Evolutionary conservation across 2,797 vertebrate genomes (phyloP).

Genomic region (Arrhamphus sclerolepis): DNA sequence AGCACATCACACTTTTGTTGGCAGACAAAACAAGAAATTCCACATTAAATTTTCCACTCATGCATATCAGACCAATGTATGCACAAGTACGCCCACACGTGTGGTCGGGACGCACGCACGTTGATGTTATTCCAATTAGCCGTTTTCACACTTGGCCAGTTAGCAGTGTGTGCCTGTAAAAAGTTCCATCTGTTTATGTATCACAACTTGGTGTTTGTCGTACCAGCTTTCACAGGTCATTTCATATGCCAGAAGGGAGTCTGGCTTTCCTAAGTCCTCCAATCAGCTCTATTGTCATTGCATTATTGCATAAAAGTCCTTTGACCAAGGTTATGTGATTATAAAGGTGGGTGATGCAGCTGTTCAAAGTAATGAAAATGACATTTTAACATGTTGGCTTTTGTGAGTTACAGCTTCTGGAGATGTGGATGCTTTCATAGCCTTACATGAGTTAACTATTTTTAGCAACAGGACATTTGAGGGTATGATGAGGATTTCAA

Average conservation of each 20-base stretch:
- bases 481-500: constrained; percentile 52
- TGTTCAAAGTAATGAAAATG: constrained; percentile 8
- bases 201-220: constrained; percentile 40
- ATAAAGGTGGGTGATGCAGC: constrained; percentile 34
- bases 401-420: constrained; percentile 15
- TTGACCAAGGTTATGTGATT: constrained; percentile 28
- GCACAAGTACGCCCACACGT: constrained; percentile 20
- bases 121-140: constrained; percentile 55
- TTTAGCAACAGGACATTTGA: constrained; percentile 44
- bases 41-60: constrained; percentile 27
- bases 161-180: constrained; percentile 35
- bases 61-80: constrained; percentile 24
- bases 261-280: constrained; percentile 24
- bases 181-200: constrained; percentile 58
- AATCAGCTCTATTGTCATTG: constrained; percentile 33
- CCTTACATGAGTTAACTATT: constrained; percentile 37
- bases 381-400: constrained; percentile 25
- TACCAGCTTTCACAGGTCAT: constrained; percentile 54
- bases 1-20: constrained; percentile 9
- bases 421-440: constrained; percentile 8
- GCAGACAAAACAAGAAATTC: constrained; percentile 23
- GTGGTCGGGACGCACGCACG: constrained; percentile 14
- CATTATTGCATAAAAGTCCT: constrained; percentile 19
- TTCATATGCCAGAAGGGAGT: constrained; percentile 39
- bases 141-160: constrained; percentile 61